phyloP scores from a whole-genome alignment of 2,888 invertebrate genomes.

The Nasonia oneida region DNA sequence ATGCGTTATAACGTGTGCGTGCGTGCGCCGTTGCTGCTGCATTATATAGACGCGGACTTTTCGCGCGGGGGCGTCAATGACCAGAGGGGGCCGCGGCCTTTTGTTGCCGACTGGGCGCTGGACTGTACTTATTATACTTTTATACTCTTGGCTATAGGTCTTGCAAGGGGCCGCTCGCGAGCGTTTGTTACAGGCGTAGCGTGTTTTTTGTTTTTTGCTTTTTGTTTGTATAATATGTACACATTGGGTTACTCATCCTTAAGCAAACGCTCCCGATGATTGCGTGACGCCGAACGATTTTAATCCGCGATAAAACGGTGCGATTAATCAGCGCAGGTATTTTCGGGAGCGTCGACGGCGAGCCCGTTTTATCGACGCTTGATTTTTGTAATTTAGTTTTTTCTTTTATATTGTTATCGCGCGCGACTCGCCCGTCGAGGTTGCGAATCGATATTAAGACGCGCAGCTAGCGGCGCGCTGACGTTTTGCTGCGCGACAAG shows the following conservation, averaged over 20 bases:
- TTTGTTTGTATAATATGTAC: not conserved
- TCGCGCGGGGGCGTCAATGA: constrained; percentile 45
- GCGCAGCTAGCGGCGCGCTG: not conserved
- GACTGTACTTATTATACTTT: not conserved
- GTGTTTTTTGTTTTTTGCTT: not conserved
- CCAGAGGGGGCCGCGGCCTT: constrained; percentile 18
- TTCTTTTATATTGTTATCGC: not conserved
- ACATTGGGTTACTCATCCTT: not conserved
- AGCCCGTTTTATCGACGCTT: too few species aligned
- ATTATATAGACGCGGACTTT: constrained; percentile 3
- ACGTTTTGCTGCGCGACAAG: not conserved
- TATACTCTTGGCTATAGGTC: not conserved
- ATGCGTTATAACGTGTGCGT: not conserved
- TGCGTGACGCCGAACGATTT: not conserved
- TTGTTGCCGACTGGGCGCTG: constrained; percentile 1
- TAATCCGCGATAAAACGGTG: not conserved
- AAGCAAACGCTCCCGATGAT: not conserved
- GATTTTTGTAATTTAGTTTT: not conserved
- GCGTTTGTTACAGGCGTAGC: not conserved
- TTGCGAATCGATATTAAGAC: constrained; percentile 27
- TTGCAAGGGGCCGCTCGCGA: not conserved
- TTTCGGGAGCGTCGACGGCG: too few species aligned
- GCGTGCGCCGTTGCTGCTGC: constrained; percentile 4
- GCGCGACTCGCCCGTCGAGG: not conserved
- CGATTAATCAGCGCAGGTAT: too few species aligned